These are phyloP conservation scores for Diadema setosum DNA, from an alignment of 35 echinoderm and acorn worm species.

Conservation along the genomic window DNA sequence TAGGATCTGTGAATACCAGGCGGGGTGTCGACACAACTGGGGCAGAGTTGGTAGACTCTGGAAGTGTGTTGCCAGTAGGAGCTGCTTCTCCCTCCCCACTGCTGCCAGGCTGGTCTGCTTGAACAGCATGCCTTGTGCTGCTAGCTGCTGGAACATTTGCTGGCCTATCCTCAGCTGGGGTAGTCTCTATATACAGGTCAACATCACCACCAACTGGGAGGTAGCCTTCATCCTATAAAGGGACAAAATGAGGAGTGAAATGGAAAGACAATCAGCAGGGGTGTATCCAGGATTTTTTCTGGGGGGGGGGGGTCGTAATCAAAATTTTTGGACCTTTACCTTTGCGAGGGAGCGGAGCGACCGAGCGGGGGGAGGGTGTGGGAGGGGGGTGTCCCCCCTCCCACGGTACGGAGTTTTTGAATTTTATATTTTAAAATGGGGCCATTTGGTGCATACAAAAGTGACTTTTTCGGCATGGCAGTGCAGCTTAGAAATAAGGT, in stretches of 20 bases:
- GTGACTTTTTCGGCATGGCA: too few relatives aligned
- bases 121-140: too few relatives aligned
- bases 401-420: too few relatives aligned
- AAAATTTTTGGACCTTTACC: not conserved
- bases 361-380: not conserved
- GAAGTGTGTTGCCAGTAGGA: not conserved
- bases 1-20: not conserved
- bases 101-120: not conserved
- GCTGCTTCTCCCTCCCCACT: not conserved
- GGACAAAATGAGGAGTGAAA: not conserved
- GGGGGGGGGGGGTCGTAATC: not conserved
- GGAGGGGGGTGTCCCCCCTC: too few relatives aligned
- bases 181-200: slow-evolving; percentile 6
- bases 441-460: too few relatives aligned
- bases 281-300: not conserved
- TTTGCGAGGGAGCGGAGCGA: not conserved
- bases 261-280: not conserved
- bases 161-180: not conserved
- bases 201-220: not conserved
- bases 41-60: not conserved
- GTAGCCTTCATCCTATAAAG: not conserved
- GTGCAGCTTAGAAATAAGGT: too few relatives aligned
- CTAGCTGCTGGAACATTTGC: not conserved
- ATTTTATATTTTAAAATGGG: too few relatives aligned
- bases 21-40: not conserved